phyloP scores from a whole-genome alignment of 2,113 vertebrate genomes.

The Bufo bufo region DNA sequence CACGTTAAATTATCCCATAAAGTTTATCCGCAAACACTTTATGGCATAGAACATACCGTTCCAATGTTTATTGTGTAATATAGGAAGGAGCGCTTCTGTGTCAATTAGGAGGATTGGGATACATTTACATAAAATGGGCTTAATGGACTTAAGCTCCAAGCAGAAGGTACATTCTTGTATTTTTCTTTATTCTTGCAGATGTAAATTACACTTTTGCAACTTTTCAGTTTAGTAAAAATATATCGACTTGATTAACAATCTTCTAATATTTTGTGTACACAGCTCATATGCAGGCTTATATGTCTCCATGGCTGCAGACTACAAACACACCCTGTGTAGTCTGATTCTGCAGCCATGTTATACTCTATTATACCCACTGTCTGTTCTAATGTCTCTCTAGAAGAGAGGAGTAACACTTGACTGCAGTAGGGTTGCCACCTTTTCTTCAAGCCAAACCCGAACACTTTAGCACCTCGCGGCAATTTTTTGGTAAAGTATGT shows the following conservation, averaged over 20 bases:
- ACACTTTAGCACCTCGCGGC: too few relatives aligned
- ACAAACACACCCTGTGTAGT: not conserved
- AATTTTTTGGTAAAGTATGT: too few relatives aligned
- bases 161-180: not conserved
- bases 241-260: not conserved
- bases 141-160: not conserved
- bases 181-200: not conserved
- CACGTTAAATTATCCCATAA: slow-evolving; percentile 17
- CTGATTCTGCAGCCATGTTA: not conserved
- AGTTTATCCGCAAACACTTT: slow-evolving; percentile 30
- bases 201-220: not conserved
- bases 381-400: too few relatives aligned
- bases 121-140: not conserved
- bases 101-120: not conserved
- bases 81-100: not conserved
- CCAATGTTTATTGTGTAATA: slow-evolving; percentile 16
- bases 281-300: not conserved
- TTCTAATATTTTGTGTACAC: not conserved
- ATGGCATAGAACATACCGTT: slow-evolving; percentile 7
- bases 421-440: too few relatives aligned
- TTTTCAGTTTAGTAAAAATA: not conserved
- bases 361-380: too few relatives aligned
- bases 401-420: too few relatives aligned
- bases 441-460: too few relatives aligned
- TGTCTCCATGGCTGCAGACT: not conserved